Evolutionary conservation across 2,888 invertebrate species (phyloP).

Genomic region (Stegana nigrithorax): DNA sequence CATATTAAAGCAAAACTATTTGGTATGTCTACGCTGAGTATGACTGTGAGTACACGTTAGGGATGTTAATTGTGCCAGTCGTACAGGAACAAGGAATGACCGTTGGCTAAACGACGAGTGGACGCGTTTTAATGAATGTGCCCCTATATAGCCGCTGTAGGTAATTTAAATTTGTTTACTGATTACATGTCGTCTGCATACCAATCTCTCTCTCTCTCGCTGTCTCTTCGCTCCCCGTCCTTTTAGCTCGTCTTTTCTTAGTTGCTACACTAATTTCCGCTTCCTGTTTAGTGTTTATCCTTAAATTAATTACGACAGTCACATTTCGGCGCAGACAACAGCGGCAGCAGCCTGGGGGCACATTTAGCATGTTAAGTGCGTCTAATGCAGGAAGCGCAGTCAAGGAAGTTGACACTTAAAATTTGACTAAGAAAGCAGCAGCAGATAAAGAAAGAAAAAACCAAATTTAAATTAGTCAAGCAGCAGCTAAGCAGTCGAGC

Average conservation of each 20-base stretch:
- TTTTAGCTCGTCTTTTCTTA: neutral
- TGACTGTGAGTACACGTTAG: neutral
- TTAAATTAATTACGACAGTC: slow-evolving; percentile 18
- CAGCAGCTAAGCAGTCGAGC: neutral
- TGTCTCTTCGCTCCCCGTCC: no score
- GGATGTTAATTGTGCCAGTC: slow-evolving; percentile 5
- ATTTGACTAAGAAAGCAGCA: neutral
- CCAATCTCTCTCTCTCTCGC: no score
- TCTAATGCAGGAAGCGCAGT: neutral
- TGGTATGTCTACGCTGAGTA: neutral
- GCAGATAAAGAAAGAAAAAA: no score
- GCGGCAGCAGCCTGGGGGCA: neutral
- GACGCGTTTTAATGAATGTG: slow-evolving; percentile 3
- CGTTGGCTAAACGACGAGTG: slow-evolving; percentile 3
- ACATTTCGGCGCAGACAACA: neutral
- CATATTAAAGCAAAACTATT: slow-evolving; percentile 5
- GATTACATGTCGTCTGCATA: slow-evolving; percentile 3
- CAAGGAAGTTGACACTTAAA: neutral
- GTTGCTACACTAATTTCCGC: slow-evolving; percentile 15
- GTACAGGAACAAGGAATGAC: neutral
- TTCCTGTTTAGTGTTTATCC: slow-evolving; percentile 13
- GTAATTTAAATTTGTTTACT: slow-evolving; percentile 18
- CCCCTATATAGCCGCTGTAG: neutral
- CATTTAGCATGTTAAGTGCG: neutral
- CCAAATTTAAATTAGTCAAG: no score